Base-by-base conservation (phyloP, 2,888 invertebrate genomes). In the Anthophora plumipes region DNA sequence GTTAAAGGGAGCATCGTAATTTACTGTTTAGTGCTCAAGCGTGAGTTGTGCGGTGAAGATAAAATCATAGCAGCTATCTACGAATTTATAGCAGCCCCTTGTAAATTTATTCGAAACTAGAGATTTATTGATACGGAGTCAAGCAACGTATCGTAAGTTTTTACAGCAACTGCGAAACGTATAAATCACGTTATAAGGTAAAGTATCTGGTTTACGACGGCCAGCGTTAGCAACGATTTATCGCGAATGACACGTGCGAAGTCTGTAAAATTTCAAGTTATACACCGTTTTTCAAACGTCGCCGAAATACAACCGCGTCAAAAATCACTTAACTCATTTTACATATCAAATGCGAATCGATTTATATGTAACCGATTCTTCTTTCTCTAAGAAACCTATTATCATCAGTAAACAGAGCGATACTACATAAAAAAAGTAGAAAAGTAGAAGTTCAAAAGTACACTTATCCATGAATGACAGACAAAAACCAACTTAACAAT, bases 141-240 rank as follows among this genome's bases (percentile, higher is more conserved):
- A 46, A 46, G 31, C 31, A 31, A 31, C 31, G 63, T 11, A 17
- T n/a, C 46, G 31, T 46, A 39, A 66, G 22, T 9, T 66, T 52
- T 66, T 52, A 66, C 22, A 52, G 7, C 52, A n/a, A 52, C 22
- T 54, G n/a, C 39, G 37, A 66, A n/a, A 66, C 39, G 22, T 66
- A 66, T 11, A 22, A 54, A 66, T 66, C 39, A 54, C 39, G 25
- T 52, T 39, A 2, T 12, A 48, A 54, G 66, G 66, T 54, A 54
- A 54, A 66, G 52, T 22, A 22, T 17, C 39, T 41, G 66, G 52
- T 66, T 66, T 54, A 66, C 31, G 22, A 39, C 11, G 37, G 25
- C 25, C 43, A 43, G 22, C 14, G 60, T 31, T 31, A 43, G 25
- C 43, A 37, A 17, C 39, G 12, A 12, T 41, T 39, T 54, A 54